Percentiles rank a stretch among this genome's conserved stretches.
Conservation (phyloP, 2,888 invertebrate genomes). For the Myopa tessellatipennis region DNA sequence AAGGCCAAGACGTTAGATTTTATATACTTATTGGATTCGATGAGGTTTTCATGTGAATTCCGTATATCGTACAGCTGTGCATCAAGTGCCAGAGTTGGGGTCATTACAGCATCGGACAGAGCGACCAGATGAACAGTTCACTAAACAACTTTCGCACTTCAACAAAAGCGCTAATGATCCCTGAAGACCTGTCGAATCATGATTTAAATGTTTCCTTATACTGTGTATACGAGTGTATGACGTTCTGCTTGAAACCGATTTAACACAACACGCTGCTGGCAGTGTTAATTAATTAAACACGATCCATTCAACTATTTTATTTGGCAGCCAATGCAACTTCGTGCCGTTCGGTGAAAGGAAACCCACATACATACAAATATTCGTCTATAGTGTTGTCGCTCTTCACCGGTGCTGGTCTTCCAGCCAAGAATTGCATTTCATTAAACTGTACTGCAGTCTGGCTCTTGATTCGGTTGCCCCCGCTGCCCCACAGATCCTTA, state of each 20-base stretch:
- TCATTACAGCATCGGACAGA: too few relatives aligned
- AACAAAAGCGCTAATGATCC: too few relatives aligned
- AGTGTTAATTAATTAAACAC: constrained; percentile 28
- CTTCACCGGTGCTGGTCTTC: not conserved
- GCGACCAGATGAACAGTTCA: too few relatives aligned
- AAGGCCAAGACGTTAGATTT: not conserved
- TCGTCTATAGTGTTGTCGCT: not conserved
- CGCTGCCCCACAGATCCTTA: constrained; percentile 32
- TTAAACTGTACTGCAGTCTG: constrained; percentile 35
- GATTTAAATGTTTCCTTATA: not conserved
- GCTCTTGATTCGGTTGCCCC: not conserved
- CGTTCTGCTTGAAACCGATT: not conserved
- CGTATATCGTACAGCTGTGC: too few relatives aligned
- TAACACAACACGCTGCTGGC: not conserved
- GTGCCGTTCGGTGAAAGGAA: constrained; percentile 17
- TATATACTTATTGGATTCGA: constrained; percentile 37
- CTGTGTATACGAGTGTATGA: not conserved
- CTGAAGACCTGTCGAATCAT: too few relatives aligned
- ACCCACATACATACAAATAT: constrained; percentile 2
- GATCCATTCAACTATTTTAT: not conserved
- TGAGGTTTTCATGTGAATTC: constrained; percentile 20
- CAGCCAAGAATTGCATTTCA: constrained; percentile 32
- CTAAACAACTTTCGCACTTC: too few relatives aligned
- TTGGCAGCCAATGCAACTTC: not conserved
- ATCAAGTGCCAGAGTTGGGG: too few relatives aligned